A percentile compares a stretch with the other conserved stretches of the same genome.
Evolutionary conservation across 2,797 vertebrate genomes (phyloP).

Genomic region (Sitta carolinensis): DNA sequence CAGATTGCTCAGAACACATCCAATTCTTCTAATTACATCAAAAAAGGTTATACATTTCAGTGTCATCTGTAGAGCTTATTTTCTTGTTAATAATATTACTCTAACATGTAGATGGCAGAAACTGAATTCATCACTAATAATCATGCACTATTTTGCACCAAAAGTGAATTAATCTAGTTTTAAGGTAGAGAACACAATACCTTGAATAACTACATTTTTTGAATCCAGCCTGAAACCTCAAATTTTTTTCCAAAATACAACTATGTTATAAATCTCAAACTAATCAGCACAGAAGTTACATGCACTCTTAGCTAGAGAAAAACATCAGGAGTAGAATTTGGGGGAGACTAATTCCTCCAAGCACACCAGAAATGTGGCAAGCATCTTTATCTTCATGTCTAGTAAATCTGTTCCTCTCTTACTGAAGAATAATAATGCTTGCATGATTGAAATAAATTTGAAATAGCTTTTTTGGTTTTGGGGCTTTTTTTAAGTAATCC

Average conservation of each 20-base stretch:
- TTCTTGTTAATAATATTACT: neutral
- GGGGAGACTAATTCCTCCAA: neutral
- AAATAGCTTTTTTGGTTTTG: neutral
- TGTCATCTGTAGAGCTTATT: neutral
- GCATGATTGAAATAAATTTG: accelerated
- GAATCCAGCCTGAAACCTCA: neutral
- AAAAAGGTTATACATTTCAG: neutral
- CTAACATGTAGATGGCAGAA: neutral
- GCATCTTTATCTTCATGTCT: neutral
- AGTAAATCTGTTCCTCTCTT: neutral
- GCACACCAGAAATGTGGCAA: neutral
- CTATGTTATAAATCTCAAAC: neutral
- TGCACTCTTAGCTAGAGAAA: neutral
- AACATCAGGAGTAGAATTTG: neutral
- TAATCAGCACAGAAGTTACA: neutral
- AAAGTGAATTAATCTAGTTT: neutral
- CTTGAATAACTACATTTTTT: neutral
- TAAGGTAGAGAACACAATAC: neutral
- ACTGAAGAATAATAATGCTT: neutral
- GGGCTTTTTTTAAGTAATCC: neutral
- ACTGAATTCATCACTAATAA: neutral
- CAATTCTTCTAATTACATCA: neutral
- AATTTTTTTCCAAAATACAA: neutral
- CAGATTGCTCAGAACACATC: neutral
- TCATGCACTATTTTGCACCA: neutral